These are phyloP conservation scores for Equus przewalskii DNA, from an alignment of 2,113 vertebrate genomes.

Conservation along the genomic window DNA sequence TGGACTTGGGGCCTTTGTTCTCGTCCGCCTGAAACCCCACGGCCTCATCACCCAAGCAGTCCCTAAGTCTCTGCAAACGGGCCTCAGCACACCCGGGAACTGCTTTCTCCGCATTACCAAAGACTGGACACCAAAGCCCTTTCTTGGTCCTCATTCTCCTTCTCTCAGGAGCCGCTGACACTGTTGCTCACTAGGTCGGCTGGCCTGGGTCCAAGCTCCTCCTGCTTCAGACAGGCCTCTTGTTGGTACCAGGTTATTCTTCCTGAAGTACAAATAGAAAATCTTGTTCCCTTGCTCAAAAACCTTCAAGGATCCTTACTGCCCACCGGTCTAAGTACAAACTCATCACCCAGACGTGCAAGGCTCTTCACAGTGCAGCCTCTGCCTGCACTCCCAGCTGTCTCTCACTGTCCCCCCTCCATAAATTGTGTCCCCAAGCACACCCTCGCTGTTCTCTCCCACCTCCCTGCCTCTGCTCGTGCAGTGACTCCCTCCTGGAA, in stretches of 20 bases:
- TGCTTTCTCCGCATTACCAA: accelerated
- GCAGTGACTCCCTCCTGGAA: not conserved
- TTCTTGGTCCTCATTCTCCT: not conserved
- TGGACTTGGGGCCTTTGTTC: not conserved
- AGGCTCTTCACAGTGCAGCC: not conserved
- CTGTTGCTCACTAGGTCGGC: not conserved
- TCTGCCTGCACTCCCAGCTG: not conserved
- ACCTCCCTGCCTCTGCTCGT: not conserved
- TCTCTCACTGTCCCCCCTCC: not conserved
- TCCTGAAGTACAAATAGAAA: conserved; percentile 2
- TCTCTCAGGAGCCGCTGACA: not conserved
- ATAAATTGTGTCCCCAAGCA: not conserved
- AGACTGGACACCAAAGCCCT: not conserved
- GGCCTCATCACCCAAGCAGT: too few species aligned
- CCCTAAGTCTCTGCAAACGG: not conserved
- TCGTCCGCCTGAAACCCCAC: not conserved
- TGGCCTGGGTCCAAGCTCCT: not conserved
- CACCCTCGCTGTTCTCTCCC: not conserved
- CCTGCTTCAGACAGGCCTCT: not conserved
- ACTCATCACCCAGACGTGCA: not conserved
- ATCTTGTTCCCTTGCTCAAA: not conserved
- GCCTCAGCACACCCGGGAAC: not conserved
- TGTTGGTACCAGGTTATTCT: not conserved
- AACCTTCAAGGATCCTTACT: not conserved
- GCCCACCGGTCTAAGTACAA: not conserved